Evolutionary conservation across 2,113 vertebrate species (phyloP).

Genomic region (Macrotis lagotis): DNA sequence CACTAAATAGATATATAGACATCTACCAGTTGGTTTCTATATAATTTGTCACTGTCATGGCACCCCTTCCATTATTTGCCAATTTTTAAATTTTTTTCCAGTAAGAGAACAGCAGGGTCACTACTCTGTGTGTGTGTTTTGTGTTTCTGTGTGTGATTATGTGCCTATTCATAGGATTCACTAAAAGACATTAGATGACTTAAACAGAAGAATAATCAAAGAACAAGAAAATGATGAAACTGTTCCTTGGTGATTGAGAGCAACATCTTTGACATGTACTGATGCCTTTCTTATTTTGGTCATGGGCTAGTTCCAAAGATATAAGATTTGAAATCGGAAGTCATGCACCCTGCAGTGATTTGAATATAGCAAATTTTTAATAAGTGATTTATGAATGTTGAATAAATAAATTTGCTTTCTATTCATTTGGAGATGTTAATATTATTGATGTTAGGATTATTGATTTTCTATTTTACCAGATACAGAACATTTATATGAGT

Average conservation of each 20-base stretch:
- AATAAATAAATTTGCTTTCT: not conserved
- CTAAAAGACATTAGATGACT: not conserved
- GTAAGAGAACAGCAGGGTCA: not conserved
- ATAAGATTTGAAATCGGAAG: not conserved
- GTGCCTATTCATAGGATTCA: not conserved
- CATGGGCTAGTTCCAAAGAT: too few relatives aligned
- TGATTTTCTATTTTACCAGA: not conserved
- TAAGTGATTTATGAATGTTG: not conserved
- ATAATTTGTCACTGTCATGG: not conserved
- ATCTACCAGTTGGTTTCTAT: not conserved
- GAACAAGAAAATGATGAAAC: not conserved
- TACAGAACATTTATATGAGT: not conserved
- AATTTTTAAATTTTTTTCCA: not conserved
- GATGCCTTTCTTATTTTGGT: not conserved
- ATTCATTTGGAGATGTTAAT: not conserved
- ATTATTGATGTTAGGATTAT: not conserved
- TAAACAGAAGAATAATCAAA: not conserved
- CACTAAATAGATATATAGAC: not conserved
- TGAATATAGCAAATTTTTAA: not conserved
- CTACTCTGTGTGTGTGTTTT: not conserved
- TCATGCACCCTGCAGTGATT: not conserved
- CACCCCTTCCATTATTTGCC: not conserved
- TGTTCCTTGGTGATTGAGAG: not conserved
- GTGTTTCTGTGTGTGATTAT: not conserved
- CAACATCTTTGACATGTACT: not conserved